Base-by-base conservation (phyloP, 2,113 vertebrate species). In the Psittacara wagleri region DNA sequence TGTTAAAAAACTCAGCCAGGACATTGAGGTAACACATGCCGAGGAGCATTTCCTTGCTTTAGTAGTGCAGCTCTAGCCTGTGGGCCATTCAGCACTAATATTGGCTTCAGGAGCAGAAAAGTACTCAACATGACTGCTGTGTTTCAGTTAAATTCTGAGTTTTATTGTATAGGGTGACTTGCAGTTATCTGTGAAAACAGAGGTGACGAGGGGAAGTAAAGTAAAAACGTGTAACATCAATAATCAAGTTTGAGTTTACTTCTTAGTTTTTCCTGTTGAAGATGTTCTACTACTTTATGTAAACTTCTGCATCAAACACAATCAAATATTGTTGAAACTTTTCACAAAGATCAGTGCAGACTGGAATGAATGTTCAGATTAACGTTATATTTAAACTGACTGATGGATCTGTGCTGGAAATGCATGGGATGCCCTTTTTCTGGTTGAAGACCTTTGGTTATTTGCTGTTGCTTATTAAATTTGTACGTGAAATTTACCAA, bases 1-100 rank as follows among this genome's bases (percentile, higher is more conserved):
- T 3, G 95, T 99, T 83, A 98, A 98, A 97, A 98, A 98, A 90
- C 98, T 99, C 84, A 98, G 97, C 92, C 97, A 96, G 63, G 97
- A 98, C 74, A 98, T 98, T 54, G 97, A 99, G 98, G 98, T 98
- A 97, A 23, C 4, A 52, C 15, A 10, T 0, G 2, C 3, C 0
- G 0, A 76, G 25, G 11, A 73, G 25, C 6, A 10, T 46, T 46
- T 66, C 20, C 19, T 16, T 77, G 39, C 13, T 25, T 15, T 31
- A 19, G 23, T n/a, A 54, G 13, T 54, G 41, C 48, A 75, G 54
- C 46, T 29, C 14, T 39, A 51, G 28, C 59, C 24, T 22, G 5
- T 51, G 43, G 37, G 44, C 62, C 17, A 29, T 43, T 39, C 55
- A 74, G 27, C 20, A 24, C 18, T 37, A 44, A 18, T 37, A 48